These are phyloP conservation scores for Arbacia lixula DNA, from an alignment of 53 echinoderm and acorn worm genomes.

Conservation along the genomic window DNA sequence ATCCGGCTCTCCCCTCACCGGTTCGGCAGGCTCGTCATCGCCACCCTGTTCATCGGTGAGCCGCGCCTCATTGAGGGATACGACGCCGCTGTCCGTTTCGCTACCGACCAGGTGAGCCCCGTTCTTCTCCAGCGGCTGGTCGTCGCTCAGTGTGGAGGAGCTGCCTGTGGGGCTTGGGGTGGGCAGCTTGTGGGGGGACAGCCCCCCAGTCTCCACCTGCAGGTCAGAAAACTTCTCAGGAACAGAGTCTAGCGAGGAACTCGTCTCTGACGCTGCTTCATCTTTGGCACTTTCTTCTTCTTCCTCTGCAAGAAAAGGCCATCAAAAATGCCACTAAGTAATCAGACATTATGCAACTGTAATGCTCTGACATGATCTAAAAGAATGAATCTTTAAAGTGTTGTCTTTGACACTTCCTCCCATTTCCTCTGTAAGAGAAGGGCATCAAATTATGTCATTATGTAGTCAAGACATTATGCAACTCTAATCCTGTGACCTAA, in stretches of 20 bases:
- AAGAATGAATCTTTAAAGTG: no score
- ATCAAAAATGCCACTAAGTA: no score
- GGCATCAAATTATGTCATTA: no score
- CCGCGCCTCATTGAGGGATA: slow-evolving; percentile 82
- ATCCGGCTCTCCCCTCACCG: slow-evolving; percentile 62
- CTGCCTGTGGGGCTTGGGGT: slow-evolving; percentile 95
- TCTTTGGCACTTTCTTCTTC: slow-evolving; percentile 50
- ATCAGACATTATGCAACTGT: no score
- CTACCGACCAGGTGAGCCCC: slow-evolving; percentile 80
- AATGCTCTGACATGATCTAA: no score
- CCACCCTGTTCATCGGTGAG: slow-evolving; percentile 70
- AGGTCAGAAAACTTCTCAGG: slow-evolving; percentile 81
- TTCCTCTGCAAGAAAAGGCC: no score
- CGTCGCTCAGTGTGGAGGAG: slow-evolving; percentile 91
- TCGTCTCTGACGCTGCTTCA: slow-evolving; percentile 47
- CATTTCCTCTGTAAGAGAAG: no score
- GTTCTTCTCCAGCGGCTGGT: slow-evolving; percentile 91
- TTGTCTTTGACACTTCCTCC: no score
- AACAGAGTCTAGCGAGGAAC: slow-evolving; percentile 67
- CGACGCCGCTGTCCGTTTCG: slow-evolving; percentile 94
- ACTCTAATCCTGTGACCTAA: no score
- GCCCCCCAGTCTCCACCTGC: slow-evolving; percentile 75
- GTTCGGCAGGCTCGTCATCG: slow-evolving; percentile 51
- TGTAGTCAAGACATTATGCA: no score
- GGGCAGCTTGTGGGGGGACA: slow-evolving; percentile 79